Conservation (phyloP, 2,888 invertebrate species). For the Plagodis pulveraria region DNA sequence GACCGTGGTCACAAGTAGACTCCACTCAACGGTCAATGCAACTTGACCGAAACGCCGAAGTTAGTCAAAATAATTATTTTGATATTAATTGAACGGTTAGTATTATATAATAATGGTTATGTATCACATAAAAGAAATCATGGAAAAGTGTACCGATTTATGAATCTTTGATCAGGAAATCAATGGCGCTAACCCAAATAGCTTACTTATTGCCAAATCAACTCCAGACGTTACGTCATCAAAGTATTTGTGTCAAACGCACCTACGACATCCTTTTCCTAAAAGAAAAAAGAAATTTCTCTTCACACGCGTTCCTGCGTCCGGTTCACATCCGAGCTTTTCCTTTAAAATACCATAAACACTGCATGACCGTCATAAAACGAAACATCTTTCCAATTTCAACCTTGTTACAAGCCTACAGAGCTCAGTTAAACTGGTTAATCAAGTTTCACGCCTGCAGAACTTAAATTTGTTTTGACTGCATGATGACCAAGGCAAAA, state of each 20-base stretch:
- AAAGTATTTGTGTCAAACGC: constrained; percentile 66
- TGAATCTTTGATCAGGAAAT: constrained; percentile 1
- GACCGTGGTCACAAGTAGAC: too few species aligned
- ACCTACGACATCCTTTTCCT: constrained; percentile 72
- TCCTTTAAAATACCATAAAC: constrained; percentile 65
- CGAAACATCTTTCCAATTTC: constrained; percentile 25
- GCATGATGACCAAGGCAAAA: constrained; percentile 50
- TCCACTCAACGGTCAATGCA: too few species aligned
- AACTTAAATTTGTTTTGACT: constrained; percentile 32
- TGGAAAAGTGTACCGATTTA: too few species aligned
- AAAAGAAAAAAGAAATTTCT: constrained; percentile 71
- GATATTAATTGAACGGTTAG: too few species aligned
- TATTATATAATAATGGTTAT: too few species aligned
- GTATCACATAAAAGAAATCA: neutral
- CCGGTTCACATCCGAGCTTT: constrained; percentile 78
- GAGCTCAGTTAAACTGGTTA: constrained; percentile 36
- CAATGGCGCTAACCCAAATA: constrained; percentile 14
- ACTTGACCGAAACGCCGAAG: too few species aligned
- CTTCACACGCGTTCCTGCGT: constrained; percentile 74
- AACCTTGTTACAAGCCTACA: constrained; percentile 37
- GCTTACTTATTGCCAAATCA: constrained; percentile 14
- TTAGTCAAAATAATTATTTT: too few species aligned
- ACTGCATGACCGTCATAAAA: constrained; percentile 22
- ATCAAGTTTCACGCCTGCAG: constrained; percentile 39
- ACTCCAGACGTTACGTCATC: constrained; percentile 41